A percentile compares a stretch with the other conserved stretches of the same genome.
Evolutionary conservation across 2,113 vertebrate species (phyloP).

Genomic region (Apaloderma vittatum): DNA sequence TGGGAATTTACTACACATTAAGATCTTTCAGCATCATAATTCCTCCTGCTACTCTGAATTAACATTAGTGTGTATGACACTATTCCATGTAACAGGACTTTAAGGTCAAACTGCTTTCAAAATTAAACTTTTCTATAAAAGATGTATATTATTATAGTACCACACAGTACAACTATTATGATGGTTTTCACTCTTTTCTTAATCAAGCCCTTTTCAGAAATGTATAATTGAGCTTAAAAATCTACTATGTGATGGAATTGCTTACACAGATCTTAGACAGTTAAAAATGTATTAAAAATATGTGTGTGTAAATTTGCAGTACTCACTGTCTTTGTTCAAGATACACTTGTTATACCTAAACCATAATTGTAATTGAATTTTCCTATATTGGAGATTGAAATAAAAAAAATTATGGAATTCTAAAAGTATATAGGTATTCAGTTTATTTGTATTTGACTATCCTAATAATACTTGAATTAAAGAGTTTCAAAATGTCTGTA

Average conservation of each 20-base stretch:
- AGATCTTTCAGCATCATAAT: neutral
- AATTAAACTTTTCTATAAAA: neutral
- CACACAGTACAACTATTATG: neutral
- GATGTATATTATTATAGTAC: neutral
- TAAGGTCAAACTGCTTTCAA: neutral
- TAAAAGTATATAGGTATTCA: neutral
- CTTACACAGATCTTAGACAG: neutral
- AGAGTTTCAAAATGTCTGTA: neutral
- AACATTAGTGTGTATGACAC: neutral
- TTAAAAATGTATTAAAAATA: neutral
- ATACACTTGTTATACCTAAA: neutral
- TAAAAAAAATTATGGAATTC: neutral
- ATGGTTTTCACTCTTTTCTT: neutral
- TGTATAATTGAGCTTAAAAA: neutral
- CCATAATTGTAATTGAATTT: neutral
- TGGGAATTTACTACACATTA: neutral
- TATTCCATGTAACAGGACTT: neutral
- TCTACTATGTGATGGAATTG: neutral
- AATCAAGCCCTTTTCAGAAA: neutral
- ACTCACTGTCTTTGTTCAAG: neutral
- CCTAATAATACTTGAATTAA: neutral
- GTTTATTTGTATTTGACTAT: neutral
- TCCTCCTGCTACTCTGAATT: neutral
- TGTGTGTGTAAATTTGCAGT: neutral
- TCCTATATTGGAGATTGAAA: neutral